Base-by-base conservation (phyloP, 1,140 invertebrate species). In the Patella vulgata region DNA sequence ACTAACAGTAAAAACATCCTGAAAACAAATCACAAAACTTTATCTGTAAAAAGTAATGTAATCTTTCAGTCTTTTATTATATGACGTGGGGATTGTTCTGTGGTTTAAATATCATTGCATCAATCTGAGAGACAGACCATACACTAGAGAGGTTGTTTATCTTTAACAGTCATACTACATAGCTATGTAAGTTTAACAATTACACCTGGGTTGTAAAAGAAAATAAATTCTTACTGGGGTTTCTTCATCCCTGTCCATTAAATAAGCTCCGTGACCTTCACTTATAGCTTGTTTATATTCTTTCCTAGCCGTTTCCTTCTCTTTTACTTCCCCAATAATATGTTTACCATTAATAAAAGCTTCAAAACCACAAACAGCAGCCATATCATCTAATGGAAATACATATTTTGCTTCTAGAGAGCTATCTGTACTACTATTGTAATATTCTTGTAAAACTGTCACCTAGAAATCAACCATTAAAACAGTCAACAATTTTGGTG, bases 211-310 rank as follows among this genome's bases (percentile, higher is more conserved):
- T n/a, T n/a, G n/a, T n/a, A n/a, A n/a, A n/a, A n/a, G n/a, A n/a
- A n/a, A n/a, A n/a, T n/a, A n/a, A n/a, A n/a, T n/a, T 74, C 75
- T 57, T 66, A 83, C 85, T 8, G 83, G 81, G 50, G 77, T 80
- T 59, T 81, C 82, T 68, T 85, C 79, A 71, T 86, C 85, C 56
- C 80, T 79, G 42, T 83, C 81, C 71, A 85, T 85, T 11, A 87
- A 70, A 66, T 87, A 87, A 3, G 85, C 86, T 11, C 85, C 85
- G 70, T 87, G 82, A 27, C 85, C 83, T 43, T 83, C 73, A 66
- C 81, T 68, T 42, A 87, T 75, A 12, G 86, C 86, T 60, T 86
- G 75, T 63, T 81, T 82, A 72, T 87, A 87, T 54, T 86, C 84
- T 28, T 68, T 68, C 51, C 82, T 80, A 6, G 86, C 86, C 39